A percentile compares a stretch with the other conserved stretches of the same genome.
Conservation (phyloP, 2,888 invertebrate species). For the Odontocolon sp. region DNA sequence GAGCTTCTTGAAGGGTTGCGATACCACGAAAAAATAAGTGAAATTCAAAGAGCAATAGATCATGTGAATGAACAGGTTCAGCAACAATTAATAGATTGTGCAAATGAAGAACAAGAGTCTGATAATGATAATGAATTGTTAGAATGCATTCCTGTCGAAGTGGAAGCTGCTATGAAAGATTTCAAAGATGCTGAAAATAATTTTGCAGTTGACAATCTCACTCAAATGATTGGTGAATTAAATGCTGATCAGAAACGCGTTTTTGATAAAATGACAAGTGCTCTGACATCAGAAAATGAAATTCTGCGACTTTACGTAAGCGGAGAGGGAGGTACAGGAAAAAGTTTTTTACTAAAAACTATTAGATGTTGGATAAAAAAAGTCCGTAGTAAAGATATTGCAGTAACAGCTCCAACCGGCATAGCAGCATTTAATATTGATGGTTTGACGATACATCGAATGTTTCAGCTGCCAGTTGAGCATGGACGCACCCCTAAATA, state of each 20-base stretch:
- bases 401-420: constrained; percentile 69
- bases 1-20: too few relatives aligned
- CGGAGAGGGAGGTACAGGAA: constrained; percentile 65
- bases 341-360: constrained; percentile 64
- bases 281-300: too few relatives aligned
- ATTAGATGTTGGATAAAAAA: constrained; percentile 63
- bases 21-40: not conserved
- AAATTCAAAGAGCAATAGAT: constrained; percentile 1
- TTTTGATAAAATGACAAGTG: too few relatives aligned
- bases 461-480: constrained; percentile 70
- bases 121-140: too few relatives aligned
- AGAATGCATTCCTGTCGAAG: constrained; percentile 28
- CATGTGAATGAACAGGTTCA: constrained; percentile 26
- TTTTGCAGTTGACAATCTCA: not conserved
- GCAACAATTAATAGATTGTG: constrained; percentile 26
- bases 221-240: too few relatives aligned
- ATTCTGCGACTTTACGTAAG: constrained; percentile 46
- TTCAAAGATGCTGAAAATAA: constrained; percentile 6
- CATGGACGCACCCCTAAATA: constrained; percentile 67
- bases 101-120: not conserved
- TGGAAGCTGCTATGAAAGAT: constrained; percentile 64
- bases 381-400: constrained; percentile 65
- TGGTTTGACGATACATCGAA: constrained; percentile 70
- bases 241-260: too few relatives aligned
- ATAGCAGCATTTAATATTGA: constrained; percentile 72